A percentile compares a stretch with the other conserved stretches of the same genome.
These are phyloP conservation scores for Betta splendens DNA, from an alignment of 2,797 vertebrate genomes.

Conservation along the genomic window DNA sequence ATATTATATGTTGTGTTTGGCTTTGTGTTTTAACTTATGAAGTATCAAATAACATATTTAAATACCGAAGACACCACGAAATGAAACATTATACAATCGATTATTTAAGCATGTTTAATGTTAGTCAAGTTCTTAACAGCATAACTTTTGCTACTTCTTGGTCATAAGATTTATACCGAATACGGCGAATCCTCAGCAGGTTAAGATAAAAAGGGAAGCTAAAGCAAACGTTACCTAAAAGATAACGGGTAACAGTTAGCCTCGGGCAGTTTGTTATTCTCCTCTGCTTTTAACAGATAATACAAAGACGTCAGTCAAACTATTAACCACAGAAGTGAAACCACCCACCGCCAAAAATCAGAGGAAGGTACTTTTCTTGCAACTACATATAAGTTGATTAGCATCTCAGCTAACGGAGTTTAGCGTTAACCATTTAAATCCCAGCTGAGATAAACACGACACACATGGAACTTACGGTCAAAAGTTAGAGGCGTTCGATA, in stretches of 20 bases:
- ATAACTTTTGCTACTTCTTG: rapidly evolving
- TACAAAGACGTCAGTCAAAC: rapidly evolving
- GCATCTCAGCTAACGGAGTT: constrained; percentile 56
- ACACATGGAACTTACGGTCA: constrained; percentile 27
- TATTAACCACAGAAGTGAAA: background rate
- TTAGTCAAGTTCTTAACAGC: rapidly evolving
- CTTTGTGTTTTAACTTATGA: no score
- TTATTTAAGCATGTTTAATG: rapidly evolving
- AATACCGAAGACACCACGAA: background rate
- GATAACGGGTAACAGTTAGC: constrained; percentile 9
- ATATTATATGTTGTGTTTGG: no score
- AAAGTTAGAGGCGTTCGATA: constrained; percentile 1
- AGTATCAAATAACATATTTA: no score
- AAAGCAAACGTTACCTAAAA: background rate
- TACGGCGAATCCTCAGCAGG: background rate
- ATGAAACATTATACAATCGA: rapidly evolving
- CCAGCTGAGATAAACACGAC: constrained; percentile 36
- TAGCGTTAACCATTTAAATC: constrained; percentile 68
- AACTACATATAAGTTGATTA: constrained; percentile 37
- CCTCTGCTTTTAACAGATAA: constrained; percentile 3
- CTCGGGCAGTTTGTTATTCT: rapidly evolving
- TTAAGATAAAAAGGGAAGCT: constrained; percentile 28
- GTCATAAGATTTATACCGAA: rapidly evolving
- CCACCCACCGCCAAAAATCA: background rate
- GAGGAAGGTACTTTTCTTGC: background rate